Base-by-base conservation (phyloP, 1,140 invertebrate species). In the Anthonomus grandis region DNA sequence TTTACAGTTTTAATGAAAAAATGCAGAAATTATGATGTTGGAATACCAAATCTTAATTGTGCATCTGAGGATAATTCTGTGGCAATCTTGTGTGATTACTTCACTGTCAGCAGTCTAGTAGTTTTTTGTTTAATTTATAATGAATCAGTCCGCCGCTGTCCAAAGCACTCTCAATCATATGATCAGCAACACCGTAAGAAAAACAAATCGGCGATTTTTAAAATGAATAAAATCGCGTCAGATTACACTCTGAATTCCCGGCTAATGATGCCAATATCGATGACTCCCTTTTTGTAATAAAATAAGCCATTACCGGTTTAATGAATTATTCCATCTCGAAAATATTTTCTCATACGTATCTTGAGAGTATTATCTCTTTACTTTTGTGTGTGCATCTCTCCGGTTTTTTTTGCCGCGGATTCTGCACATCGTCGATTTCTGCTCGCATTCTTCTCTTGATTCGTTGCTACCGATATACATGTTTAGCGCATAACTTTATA, bases 241-340 rank as follows among this genome's bases (percentile, higher is more conserved):
- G 51, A 57, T 57, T 52, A 24, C 54, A 37, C 39, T 31, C 38
- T 25, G 58, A 55, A 64, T 64, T 64, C 62, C 34, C 54, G 21
- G 34, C 58, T 64, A 64, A 64, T 64, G 62, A 64, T 64, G 62
- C 60, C 59, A 61, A 64, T 64, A 64, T 60, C 59, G 59, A 60
- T 52, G 51, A 51, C 39, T 47, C 50, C 34, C 51, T 64, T 66
- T 64, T 66, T 52, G 41, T 59, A 38, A 41, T 54, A 59, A 65
- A 65, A 65, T 65, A 65, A 65, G 64, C 63, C 60, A 65, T 65
- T 65, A 65, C 62, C 61, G 60, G 59, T 64, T 66, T 64, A 59
- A 60, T 66, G 62, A 62, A 64, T 65, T 59, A 57, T 64, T 54
- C 53, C 50, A 52, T 44, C 39, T 47, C 36, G 38, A 57, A 58